Evolutionary conservation across 2,797 vertebrate genomes (phyloP), one percentile per base, ranked within the genome.

Genomic region (Chaetophractus vellerosus): DNA sequence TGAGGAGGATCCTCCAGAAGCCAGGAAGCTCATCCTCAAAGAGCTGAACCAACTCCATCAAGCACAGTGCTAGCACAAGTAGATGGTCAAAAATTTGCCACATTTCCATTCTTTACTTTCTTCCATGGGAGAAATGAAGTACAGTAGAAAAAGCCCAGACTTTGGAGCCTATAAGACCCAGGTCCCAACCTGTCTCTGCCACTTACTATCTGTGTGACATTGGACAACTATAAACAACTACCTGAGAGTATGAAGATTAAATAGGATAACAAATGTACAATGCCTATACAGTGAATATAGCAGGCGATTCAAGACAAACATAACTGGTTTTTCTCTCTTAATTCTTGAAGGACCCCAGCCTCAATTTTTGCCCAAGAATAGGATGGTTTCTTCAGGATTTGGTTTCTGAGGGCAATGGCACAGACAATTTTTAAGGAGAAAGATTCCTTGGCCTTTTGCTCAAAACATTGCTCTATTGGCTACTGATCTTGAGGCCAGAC

Each of bases 361-460:
- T 89, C 4, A 1, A 63, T 4, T 89, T 88, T 86, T 86, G 21
- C 52, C 61, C 50, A 31, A 74, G 85, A 48, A 23, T 45, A 82
- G 57, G 10, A 2, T 21, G n/a, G 9, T n/a, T 95, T 89, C n/a
- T 31, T 21, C 9, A 57, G 41, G 3, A 61, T 72, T 78, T 78
- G 81, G 45, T 64, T 90, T 94, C 36, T 50, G 26, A 92, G 16
- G 88, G 50, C 61, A 90, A 80, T 16, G 21, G 48, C 45, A 41
- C 1, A 48, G n/a, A 6, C 72, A 19, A 23, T 9, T 28, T 55
- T 31, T 33, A 74, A 87, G 36, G 38, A 18, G 2, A 36, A 74
- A 61, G n/a, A 31, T 28, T 89, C 21, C 41, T 80, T 59, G 36
- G 64, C 10, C 48, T 78, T 85, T 75, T 80, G 33, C 14, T 72